phyloP scores from a whole-genome alignment of 1,140 invertebrate species.

The Eurosta solidaginis region DNA sequence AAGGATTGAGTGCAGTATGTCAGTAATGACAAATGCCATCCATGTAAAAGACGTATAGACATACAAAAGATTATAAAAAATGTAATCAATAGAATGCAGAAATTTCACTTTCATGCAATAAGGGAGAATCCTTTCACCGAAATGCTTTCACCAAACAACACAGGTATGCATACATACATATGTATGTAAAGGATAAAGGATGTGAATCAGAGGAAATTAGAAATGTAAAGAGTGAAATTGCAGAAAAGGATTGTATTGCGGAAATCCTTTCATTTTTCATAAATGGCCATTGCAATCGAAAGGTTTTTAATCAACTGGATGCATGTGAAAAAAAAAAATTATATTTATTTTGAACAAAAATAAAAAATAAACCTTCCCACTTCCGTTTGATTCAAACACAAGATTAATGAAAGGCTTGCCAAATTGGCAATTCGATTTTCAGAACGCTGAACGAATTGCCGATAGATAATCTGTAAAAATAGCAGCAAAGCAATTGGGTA shows the following conservation, averaged over 20 bases:
- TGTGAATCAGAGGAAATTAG: background rate
- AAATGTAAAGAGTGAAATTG: background rate
- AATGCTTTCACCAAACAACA: background rate
- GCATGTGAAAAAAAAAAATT: background rate
- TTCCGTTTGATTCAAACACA: background rate
- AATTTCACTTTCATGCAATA: background rate
- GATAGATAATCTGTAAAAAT: background rate
- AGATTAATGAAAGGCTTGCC: slow-evolving; percentile 27
- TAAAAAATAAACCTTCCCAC: background rate
- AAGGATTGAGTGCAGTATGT: background rate
- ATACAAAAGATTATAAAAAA: background rate
- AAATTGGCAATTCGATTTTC: slow-evolving; percentile 24
- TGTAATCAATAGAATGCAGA: background rate
- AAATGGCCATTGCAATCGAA: background rate
- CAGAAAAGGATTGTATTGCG: slow-evolving; percentile 38
- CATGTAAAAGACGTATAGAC: background rate
- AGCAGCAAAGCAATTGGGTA: slow-evolving; percentile 9
- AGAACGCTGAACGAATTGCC: background rate
- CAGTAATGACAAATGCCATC: background rate
- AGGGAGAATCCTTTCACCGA: background rate
- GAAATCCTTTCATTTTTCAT: slow-evolving; percentile 54
- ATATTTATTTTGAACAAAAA: background rate
- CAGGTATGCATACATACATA: background rate
- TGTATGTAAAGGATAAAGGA: background rate
- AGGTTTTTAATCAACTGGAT: background rate